A percentile compares a stretch with the other conserved stretches of the same genome.
Conservation (phyloP, 1,140 invertebrate species). For the Contarinia nasturtii region DNA sequence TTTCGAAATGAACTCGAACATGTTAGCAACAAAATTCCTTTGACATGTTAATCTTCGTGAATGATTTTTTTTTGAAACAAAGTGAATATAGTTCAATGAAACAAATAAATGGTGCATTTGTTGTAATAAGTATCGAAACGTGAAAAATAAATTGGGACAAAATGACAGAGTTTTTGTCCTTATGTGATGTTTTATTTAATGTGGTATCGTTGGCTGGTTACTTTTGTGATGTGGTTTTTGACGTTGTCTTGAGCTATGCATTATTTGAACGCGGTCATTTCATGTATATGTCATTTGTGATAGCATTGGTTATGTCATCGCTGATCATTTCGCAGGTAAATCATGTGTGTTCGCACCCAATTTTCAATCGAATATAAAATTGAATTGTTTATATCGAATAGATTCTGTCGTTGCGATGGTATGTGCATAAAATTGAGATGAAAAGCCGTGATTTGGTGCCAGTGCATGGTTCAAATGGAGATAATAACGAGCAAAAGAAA, state of each 20-base stretch:
- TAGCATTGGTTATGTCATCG: constrained; percentile 45
- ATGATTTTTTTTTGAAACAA: too few species aligned
- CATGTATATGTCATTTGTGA: constrained; percentile 38
- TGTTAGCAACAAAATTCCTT: too few species aligned
- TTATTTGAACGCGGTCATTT: constrained; percentile 42
- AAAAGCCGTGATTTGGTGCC: background rate
- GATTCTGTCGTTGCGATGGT: constrained; percentile 33
- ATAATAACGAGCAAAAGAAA: background rate
- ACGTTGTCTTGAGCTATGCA: constrained; percentile 66
- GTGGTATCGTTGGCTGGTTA: constrained; percentile 78
- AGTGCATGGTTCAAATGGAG: background rate
- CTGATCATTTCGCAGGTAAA: constrained; percentile 52
- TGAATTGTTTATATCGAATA: constrained; percentile 8
- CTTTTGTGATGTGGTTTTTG: constrained; percentile 81
- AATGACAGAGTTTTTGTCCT: constrained; percentile 59
- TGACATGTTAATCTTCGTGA: too few species aligned
- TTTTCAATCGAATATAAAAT: background rate
- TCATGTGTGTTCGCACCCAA: constrained; percentile 10
- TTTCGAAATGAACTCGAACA: too few species aligned
- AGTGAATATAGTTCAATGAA: too few species aligned
- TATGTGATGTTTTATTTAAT: constrained; percentile 80
- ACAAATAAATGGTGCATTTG: too few species aligned
- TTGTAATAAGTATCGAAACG: too few species aligned
- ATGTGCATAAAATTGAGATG: constrained; percentile 8
- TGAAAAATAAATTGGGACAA: background rate